phyloP scores from a whole-genome alignment of 1,140 invertebrate genomes.

The Drosophila pallidifrons region DNA sequence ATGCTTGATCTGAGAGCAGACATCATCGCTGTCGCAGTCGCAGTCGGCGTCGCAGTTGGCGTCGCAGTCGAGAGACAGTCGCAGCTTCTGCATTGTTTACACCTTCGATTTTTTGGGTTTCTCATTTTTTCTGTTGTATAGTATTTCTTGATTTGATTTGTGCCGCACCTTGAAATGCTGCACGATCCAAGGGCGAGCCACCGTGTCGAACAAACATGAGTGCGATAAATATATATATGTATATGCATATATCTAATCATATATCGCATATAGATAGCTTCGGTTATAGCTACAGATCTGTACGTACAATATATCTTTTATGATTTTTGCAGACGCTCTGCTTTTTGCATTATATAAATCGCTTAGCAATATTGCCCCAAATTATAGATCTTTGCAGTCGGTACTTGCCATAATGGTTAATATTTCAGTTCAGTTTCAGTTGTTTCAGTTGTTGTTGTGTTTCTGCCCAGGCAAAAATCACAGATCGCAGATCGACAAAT shows the following conservation, averaged over 20 bases:
- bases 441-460: background rate
- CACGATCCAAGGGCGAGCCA: slow-evolving; percentile 20
- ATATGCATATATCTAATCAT: slow-evolving; percentile 6
- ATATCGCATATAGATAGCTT: slow-evolving; percentile 13
- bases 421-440: slow-evolving; percentile 32
- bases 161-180: slow-evolving; percentile 70
- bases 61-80: background rate
- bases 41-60: background rate
- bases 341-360: slow-evolving; percentile 52
- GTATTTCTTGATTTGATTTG: slow-evolving; percentile 51
- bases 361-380: slow-evolving; percentile 36
- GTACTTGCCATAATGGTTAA: slow-evolving; percentile 53
- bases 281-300: background rate
- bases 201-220: slow-evolving; percentile 17
- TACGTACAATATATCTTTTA: background rate
- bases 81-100: slow-evolving; percentile 69
- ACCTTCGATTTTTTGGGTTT: slow-evolving; percentile 67
- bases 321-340: slow-evolving; percentile 3
- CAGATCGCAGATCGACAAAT: slow-evolving; percentile 23
- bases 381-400: slow-evolving; percentile 24
- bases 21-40: background rate
- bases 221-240: slow-evolving; percentile 1
- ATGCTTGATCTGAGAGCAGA: slow-evolving; percentile 38
- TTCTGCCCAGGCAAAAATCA: slow-evolving; percentile 5
- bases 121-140: too few species aligned